These are phyloP conservation scores for Noctilio leporinus DNA, from an alignment of 2,113 vertebrate genomes.

Conservation along the genomic window DNA sequence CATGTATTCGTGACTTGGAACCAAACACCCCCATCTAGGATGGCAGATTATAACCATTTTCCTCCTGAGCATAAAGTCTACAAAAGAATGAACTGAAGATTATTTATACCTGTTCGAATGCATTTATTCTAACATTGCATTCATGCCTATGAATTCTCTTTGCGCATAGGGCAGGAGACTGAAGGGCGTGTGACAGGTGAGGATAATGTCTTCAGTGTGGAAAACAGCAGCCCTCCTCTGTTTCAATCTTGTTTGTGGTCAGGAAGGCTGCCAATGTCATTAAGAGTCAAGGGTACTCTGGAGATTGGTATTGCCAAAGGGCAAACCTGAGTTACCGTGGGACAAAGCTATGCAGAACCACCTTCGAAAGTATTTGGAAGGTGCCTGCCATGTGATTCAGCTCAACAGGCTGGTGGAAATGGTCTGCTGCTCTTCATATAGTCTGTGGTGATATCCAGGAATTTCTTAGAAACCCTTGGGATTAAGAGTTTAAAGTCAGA, in stretches of 20 bases:
- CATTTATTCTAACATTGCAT: neutral
- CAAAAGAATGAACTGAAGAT: neutral
- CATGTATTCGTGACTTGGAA: neutral
- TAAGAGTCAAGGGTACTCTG: constrained; percentile 35
- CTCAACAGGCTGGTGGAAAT: neutral
- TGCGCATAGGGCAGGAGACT: neutral
- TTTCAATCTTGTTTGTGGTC: neutral
- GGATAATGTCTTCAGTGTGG: neutral
- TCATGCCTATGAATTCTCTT: neutral
- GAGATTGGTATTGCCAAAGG: neutral
- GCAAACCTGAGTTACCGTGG: neutral
- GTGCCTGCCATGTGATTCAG: constrained; percentile 1
- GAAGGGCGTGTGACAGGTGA: neutral
- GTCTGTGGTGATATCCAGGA: neutral
- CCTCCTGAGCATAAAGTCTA: neutral
- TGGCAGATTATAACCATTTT: neutral
- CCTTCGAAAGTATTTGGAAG: neutral
- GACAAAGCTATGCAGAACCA: neutral
- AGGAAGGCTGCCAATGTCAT: neutral
- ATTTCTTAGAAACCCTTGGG: constrained; percentile 33
- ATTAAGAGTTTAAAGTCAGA: neutral
- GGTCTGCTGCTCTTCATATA: neutral
- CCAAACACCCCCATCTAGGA: neutral
- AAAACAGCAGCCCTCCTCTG: neutral
- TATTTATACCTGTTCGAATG: neutral